A percentile compares a stretch with the other conserved stretches of the same genome.
phyloP scores from a whole-genome alignment of 2,797 vertebrate species.

The Cryptoblepharus egeriae region DNA sequence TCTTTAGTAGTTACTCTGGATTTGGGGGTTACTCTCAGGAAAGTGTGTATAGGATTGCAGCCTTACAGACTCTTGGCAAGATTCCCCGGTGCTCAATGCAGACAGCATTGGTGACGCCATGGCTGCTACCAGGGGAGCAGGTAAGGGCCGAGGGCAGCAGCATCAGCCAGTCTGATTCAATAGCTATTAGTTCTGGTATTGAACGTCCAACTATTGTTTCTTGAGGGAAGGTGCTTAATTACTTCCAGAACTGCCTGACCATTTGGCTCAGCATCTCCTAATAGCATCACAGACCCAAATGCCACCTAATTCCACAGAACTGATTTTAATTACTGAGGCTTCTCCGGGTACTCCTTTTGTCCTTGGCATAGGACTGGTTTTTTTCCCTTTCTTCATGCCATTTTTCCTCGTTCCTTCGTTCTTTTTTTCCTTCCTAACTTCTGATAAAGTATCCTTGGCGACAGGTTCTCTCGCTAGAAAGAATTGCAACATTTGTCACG shows the following conservation, averaged over 20 bases:
- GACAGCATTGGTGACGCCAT: background rate
- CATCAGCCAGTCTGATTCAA: background rate
- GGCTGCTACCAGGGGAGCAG: background rate
- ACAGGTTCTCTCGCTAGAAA: slow-evolving; percentile 52
- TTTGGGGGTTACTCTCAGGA: no score
- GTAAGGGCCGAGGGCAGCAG: background rate
- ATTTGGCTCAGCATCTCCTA: slow-evolving; percentile 48
- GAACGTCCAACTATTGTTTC: slow-evolving; percentile 34
- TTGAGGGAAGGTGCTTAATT: slow-evolving; percentile 36
- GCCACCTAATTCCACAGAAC: slow-evolving; percentile 57
- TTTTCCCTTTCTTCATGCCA: background rate
- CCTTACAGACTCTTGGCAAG: no score
- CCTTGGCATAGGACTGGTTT: slow-evolving; percentile 20
- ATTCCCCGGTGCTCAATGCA: no score
- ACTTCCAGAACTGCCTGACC: slow-evolving; percentile 46
- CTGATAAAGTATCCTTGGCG: slow-evolving; percentile 59
- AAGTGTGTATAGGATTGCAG: no score
- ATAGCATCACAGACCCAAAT: slow-evolving; percentile 56
- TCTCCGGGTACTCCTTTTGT: slow-evolving; percentile 54
- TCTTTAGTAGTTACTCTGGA: no score
- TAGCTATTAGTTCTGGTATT: background rate
- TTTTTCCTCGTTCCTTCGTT: background rate
- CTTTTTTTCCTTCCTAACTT: slow-evolving; percentile 17
- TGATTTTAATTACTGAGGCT: slow-evolving; percentile 62
- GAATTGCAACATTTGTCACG: slow-evolving; percentile 60